A percentile compares a stretch with the other conserved stretches of the same genome.
These are phyloP conservation scores for Taenioides sp. DNA, from an alignment of 2,797 vertebrate species.

Conservation along the genomic window DNA sequence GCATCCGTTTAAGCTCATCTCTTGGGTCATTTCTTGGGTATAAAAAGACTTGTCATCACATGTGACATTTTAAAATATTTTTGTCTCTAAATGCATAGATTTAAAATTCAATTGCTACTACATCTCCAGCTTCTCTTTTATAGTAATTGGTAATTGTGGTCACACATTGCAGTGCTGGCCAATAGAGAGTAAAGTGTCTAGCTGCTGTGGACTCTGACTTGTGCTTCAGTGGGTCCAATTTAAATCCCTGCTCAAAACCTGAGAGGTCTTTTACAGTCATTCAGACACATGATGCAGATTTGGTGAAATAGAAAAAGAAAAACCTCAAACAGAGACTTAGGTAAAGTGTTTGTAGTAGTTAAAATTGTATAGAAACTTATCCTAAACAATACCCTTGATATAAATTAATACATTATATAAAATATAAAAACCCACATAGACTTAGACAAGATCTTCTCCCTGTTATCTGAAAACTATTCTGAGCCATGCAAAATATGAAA, in stretches of 20 bases:
- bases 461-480: conserved; percentile 46
- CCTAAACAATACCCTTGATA: conserved; percentile 53
- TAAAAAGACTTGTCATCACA: conserved; percentile 27
- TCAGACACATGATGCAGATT: conserved; percentile 23
- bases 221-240: conserved; percentile 66
- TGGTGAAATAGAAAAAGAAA: conserved; percentile 27
- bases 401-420: conserved; percentile 69
- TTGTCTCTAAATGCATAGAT: conserved; percentile 69
- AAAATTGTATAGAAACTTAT: conserved; percentile 34
- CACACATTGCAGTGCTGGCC: conserved; percentile 36
- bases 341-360: conserved; percentile 44
- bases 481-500: conserved; percentile 69
- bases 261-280: conserved; percentile 38
- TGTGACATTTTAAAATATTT: conserved; percentile 23
- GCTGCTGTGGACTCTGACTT: conserved; percentile 54
- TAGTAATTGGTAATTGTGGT: conserved; percentile 30
- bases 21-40: conserved; percentile 26
- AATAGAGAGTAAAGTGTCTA: conserved; percentile 53
- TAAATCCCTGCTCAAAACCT: conserved; percentile 47
- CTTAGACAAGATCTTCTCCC: conserved; percentile 49
- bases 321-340: conserved; percentile 44
- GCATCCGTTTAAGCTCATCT: conserved; percentile 26
- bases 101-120: conserved; percentile 50
- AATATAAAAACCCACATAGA: conserved; percentile 60
- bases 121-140: conserved; percentile 41